Percentiles rank a stretch among this genome's conserved stretches.
Evolutionary conservation across 2,797 vertebrate species (phyloP).

Genomic region (Typhlichthys subterraneus): DNA sequence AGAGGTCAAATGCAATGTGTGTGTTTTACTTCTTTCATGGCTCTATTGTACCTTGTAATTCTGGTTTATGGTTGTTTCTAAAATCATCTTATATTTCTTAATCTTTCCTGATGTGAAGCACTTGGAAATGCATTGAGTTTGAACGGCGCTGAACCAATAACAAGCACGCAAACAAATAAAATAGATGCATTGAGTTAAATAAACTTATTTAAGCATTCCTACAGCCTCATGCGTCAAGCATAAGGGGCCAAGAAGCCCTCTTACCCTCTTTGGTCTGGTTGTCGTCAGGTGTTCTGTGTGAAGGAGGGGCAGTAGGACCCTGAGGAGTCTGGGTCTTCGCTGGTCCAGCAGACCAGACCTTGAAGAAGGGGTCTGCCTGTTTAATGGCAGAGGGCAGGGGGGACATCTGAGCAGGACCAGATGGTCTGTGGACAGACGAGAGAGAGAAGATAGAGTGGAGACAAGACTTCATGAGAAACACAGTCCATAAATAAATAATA

Average conservation of each 20-base stretch:
- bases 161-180: too few species aligned
- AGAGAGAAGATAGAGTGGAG: background rate
- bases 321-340: slow-evolving; percentile 24
- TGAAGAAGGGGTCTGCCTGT: slow-evolving; percentile 11
- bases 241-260: background rate
- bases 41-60: too few species aligned
- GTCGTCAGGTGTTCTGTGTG: slow-evolving; percentile 19
- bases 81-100: too few species aligned
- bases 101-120: too few species aligned
- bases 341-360: slow-evolving; percentile 27
- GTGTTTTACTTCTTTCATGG: too few species aligned
- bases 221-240: background rate
- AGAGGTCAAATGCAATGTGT: too few species aligned
- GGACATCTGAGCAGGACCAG: slow-evolving; percentile 25
- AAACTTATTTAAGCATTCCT: too few species aligned
- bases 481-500: background rate
- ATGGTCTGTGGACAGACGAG: slow-evolving; percentile 45
- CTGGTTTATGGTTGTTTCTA: too few species aligned
- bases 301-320: slow-evolving; percentile 10
- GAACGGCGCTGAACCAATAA: too few species aligned
- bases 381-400: slow-evolving; percentile 2
- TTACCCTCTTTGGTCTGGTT: slow-evolving; percentile 43
- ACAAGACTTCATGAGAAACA: too few species aligned
- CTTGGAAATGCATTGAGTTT: too few species aligned
- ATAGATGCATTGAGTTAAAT: too few species aligned